phyloP scores from a whole-genome alignment of 2,888 invertebrate genomes.

The Diploptera punctata region DNA sequence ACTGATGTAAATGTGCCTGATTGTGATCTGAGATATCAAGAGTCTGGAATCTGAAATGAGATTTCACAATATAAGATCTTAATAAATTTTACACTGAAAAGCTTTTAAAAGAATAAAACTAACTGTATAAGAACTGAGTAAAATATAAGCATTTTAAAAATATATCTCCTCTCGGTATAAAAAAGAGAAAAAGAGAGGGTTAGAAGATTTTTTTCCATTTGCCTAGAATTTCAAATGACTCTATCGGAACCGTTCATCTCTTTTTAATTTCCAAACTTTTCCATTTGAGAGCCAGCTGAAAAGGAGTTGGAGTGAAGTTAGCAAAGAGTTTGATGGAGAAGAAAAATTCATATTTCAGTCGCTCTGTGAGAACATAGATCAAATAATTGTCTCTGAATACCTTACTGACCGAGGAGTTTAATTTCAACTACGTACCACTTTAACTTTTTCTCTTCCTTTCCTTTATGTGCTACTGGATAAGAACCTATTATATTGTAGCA shows the following conservation, averaged over 20 bases:
- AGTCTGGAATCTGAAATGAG: background rate
- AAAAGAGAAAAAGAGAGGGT: slow-evolving; percentile 4
- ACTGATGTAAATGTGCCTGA: no score
- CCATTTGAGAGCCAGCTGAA: slow-evolving; percentile 26
- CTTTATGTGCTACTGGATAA: no score
- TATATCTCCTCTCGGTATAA: background rate
- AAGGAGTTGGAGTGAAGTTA: slow-evolving; percentile 28
- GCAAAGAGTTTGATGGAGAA: slow-evolving; percentile 37
- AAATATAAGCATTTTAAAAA: slow-evolving; percentile 5
- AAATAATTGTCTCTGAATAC: no score
- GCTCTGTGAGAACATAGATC: slow-evolving; percentile 17
- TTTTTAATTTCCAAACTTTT: slow-evolving; percentile 39
- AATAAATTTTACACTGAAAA: slow-evolving; percentile 16
- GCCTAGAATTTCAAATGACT: slow-evolving; percentile 31
- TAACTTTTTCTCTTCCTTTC: no score
- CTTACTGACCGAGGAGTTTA: no score
- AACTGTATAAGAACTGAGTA: background rate
- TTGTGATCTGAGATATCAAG: no score
- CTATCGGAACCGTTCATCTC: slow-evolving; percentile 36
- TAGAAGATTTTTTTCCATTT: slow-evolving; percentile 27
- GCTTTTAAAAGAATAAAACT: slow-evolving; percentile 15
- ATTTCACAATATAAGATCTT: background rate
- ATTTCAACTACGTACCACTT: no score
- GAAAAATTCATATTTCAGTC: slow-evolving; percentile 32
- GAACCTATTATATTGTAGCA: no score